These are phyloP conservation scores for Actinemys pallida DNA, from an alignment of 2,113 vertebrate species.

Conservation along the genomic window DNA sequence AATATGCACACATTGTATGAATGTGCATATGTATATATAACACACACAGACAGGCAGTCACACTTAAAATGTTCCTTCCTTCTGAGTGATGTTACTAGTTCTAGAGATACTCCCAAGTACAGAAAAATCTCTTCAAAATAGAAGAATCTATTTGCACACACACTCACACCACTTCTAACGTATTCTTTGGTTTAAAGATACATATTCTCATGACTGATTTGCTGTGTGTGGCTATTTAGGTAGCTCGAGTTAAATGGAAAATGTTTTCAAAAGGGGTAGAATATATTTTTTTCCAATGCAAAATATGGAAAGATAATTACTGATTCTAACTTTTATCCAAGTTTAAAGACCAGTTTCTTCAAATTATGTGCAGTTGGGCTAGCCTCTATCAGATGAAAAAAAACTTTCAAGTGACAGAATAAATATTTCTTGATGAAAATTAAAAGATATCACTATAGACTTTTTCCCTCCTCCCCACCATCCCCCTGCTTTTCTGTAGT, in stretches of 20 bases:
- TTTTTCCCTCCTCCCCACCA: neutral
- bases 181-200: slow-evolving; percentile 5
- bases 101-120: slow-evolving; percentile 22
- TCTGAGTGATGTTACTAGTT: slow-evolving; percentile 15
- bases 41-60: slow-evolving; percentile 6
- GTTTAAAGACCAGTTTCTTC: neutral
- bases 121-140: neutral
- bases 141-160: neutral
- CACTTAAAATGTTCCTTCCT: neutral
- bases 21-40: neutral
- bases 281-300: neutral
- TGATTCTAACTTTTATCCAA: neutral
- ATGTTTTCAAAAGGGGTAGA: neutral
- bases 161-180: neutral
- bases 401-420: neutral
- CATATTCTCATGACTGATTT: neutral
- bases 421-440: slow-evolving; percentile 9
- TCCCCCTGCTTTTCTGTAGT: neutral
- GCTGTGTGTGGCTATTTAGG: neutral
- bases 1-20: neutral
- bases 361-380: neutral
- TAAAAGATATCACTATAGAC: slow-evolving; percentile 12
- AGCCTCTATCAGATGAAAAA: neutral
- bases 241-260: neutral
- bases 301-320: neutral